Percentiles rank a stretch among this genome's conserved stretches.
Conservation (phyloP, 2,113 vertebrate genomes). For the Alaudala cheleensis region DNA sequence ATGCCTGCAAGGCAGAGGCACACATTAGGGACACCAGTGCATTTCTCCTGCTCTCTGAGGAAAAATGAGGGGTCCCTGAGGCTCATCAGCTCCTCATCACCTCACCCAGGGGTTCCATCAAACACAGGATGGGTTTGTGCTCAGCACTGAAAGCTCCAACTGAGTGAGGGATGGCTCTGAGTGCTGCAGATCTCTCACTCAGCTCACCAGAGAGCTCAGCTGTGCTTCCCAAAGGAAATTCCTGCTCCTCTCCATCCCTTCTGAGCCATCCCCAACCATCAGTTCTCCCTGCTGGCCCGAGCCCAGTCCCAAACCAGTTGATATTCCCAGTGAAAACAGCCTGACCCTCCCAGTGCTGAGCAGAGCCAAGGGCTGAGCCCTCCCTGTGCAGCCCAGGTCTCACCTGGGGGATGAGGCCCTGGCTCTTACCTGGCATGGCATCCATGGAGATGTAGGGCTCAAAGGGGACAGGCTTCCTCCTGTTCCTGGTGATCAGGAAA, state of each 20-base stretch:
- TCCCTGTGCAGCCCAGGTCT: background rate
- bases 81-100: background rate
- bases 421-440: constrained; percentile 85
- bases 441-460: constrained; percentile 97
- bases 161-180: background rate
- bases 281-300: background rate
- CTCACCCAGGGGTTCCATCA: background rate
- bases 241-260: background rate
- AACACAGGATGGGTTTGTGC: background rate
- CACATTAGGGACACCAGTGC: background rate
- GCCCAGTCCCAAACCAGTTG: background rate
- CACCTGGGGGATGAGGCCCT: fast-evolving
- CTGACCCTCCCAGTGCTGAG: background rate
- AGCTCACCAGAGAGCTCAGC: background rate
- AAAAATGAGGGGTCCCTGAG: background rate
- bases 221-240: background rate
- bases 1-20: constrained; percentile 77
- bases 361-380: background rate
- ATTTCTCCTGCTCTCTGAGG: background rate
- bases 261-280: background rate
- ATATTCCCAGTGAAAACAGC: background rate
- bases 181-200: background rate
- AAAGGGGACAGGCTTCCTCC: constrained; percentile 84
- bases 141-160: background rate
- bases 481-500: constrained; percentile 89